phyloP scores from a whole-genome alignment of 2,888 invertebrate species.

The Cataglyphis rosenhaueri region DNA sequence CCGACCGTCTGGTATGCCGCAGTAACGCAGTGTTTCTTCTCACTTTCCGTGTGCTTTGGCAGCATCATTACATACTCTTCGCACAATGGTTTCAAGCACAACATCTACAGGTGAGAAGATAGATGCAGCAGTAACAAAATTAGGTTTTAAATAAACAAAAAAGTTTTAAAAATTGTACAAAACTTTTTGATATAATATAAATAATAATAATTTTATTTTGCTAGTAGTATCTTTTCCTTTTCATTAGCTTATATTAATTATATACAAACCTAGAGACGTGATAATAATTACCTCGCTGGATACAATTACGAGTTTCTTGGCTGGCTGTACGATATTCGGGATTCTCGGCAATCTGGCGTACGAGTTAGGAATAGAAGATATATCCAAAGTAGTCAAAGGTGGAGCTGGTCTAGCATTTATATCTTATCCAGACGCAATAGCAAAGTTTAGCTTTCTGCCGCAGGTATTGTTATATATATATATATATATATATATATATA shows the following conservation, averaged over 20 bases:
- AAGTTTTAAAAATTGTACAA: neutral
- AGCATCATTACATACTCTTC: slow-evolving; percentile 89
- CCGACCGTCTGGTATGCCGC: slow-evolving; percentile 89
- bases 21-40: slow-evolving; percentile 89
- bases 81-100: slow-evolving; percentile 88
- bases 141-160: neutral
- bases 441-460: slow-evolving; percentile 90
- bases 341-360: slow-evolving; percentile 93
- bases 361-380: slow-evolving; percentile 88
- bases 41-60: slow-evolving; percentile 88
- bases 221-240: neutral
- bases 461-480: slow-evolving; percentile 80
- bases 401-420: slow-evolving; percentile 94
- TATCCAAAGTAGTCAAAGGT: slow-evolving; percentile 89
- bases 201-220: neutral
- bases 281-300: slow-evolving; percentile 93
- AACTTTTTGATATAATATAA: neutral
- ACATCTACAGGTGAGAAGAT: slow-evolving; percentile 86
- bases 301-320: slow-evolving; percentile 93
- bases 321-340: slow-evolving; percentile 94
- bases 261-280: slow-evolving; percentile 86
- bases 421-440: slow-evolving; percentile 94
- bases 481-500: neutral
- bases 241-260: neutral
- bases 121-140: neutral